phyloP scores from a whole-genome alignment of 2,888 invertebrate species.

The Mesoligia furuncula region DNA sequence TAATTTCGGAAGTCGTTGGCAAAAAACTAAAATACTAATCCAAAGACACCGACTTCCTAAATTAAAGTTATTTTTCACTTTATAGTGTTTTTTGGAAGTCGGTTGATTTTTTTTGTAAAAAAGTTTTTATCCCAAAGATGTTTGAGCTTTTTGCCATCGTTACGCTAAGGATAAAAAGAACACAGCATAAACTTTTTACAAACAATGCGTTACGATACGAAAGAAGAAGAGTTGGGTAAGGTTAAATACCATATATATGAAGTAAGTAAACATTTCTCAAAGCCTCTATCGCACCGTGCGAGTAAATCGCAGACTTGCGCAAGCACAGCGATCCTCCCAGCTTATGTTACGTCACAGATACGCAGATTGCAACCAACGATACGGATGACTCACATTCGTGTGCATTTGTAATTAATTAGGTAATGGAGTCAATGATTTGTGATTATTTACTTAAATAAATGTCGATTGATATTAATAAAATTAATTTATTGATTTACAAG shows the following conservation, averaged over 20 bases:
- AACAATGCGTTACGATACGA: slow-evolving; percentile 1
- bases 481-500: not conserved
- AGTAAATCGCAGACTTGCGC: slow-evolving; percentile 51
- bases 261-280: slow-evolving; percentile 31
- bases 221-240: not conserved
- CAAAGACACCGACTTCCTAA: too few relatives aligned
- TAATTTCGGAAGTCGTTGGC: too few relatives aligned
- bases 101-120: too few relatives aligned
- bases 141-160: not conserved
- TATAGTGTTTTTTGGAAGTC: too few relatives aligned
- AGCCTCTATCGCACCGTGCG: slow-evolving; percentile 14
- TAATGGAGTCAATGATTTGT: not conserved
- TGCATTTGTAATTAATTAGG: slow-evolving; percentile 34
- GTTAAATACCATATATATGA: slow-evolving; percentile 9
- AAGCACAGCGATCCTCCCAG: slow-evolving; percentile 40
- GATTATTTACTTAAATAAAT: slow-evolving; percentile 7
- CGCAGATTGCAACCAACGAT: slow-evolving; percentile 51
- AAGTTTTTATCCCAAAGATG: not conserved
- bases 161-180: not conserved
- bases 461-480: not conserved
- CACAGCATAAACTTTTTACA: not conserved
- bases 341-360: slow-evolving; percentile 49
- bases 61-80: too few relatives aligned
- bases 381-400: slow-evolving; percentile 42
- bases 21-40: too few relatives aligned